phyloP scores from a whole-genome alignment of 2,888 invertebrate genomes.

The Gerris lacustris region DNA sequence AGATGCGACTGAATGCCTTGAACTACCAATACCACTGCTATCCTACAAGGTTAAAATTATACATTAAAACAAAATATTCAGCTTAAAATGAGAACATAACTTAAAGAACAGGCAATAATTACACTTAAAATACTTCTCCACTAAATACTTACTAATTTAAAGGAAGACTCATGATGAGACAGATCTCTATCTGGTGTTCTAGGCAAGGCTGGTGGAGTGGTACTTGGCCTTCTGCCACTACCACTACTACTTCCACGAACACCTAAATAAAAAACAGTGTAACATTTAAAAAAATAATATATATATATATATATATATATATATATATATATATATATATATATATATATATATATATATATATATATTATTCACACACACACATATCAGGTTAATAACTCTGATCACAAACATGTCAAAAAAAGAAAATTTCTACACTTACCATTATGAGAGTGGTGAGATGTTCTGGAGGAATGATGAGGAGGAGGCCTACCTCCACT shows the following conservation, averaged over 20 bases:
- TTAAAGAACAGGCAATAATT: neutral
- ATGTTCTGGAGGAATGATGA: conserved; percentile 30
- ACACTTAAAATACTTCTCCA: neutral
- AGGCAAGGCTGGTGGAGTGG: conserved; percentile 30
- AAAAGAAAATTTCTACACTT: too few species aligned
- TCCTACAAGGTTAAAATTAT: conserved; percentile 34
- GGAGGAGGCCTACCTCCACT: conserved; percentile 32
- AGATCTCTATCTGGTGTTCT: conserved; percentile 27
- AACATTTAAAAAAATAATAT: too few species aligned
- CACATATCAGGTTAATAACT: too few species aligned
- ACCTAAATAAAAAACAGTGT: neutral
- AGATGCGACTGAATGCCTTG: conserved; percentile 58
- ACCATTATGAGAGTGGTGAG: conserved; percentile 35
- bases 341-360: too few species aligned
- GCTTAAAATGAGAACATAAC: too few species aligned
- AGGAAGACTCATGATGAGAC: conserved; percentile 3
- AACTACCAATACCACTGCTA: conserved; percentile 43
- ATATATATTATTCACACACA: too few species aligned
- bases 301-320: too few species aligned
- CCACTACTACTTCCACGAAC: neutral
- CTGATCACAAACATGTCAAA: too few species aligned
- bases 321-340: too few species aligned
- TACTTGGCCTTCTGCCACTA: conserved; percentile 25
- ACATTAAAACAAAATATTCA: neutral
- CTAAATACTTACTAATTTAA: conserved; percentile 6